phyloP scores from a whole-genome alignment of 2,888 invertebrate genomes.

The Slavum lentiscoides region DNA sequence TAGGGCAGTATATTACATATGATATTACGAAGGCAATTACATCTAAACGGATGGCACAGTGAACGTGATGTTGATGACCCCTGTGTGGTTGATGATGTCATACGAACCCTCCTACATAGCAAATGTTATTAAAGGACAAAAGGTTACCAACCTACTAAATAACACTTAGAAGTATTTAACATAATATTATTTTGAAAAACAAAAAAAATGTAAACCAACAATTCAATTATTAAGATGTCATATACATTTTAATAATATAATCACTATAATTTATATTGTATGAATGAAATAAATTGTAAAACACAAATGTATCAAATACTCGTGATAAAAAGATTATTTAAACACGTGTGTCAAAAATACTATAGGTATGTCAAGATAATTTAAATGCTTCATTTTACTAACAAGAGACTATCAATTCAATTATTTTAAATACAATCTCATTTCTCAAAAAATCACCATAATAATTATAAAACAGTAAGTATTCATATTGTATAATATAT shows the following conservation, averaged over 20 bases:
- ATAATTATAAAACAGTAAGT: too few species aligned
- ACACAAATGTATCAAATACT: background rate
- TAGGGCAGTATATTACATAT: constrained; percentile 35
- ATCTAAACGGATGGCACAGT: constrained; percentile 31
- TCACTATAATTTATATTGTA: background rate
- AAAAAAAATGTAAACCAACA: too few species aligned
- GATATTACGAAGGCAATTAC: constrained; percentile 33
- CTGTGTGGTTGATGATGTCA: constrained; percentile 39
- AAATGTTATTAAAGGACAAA: constrained; percentile 35
- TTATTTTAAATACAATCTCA: too few species aligned
- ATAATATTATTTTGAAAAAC: too few species aligned
- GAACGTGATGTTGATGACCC: constrained; percentile 50
- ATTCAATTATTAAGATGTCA: too few species aligned
- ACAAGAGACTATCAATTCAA: too few species aligned
- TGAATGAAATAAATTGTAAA: background rate
- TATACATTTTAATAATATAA: background rate
- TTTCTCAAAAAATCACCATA: too few species aligned
- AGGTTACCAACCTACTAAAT: constrained; percentile 40
- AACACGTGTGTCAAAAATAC: background rate
- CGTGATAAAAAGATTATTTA: background rate
- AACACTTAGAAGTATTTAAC: background rate
- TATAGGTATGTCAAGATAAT: constrained; percentile 4
- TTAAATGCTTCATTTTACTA: background rate
- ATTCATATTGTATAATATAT: background rate
- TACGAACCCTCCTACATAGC: constrained; percentile 47